Evolutionary conservation across 2,797 vertebrate species (phyloP).

Genomic region (Percopsis omiscomaycus): DNA sequence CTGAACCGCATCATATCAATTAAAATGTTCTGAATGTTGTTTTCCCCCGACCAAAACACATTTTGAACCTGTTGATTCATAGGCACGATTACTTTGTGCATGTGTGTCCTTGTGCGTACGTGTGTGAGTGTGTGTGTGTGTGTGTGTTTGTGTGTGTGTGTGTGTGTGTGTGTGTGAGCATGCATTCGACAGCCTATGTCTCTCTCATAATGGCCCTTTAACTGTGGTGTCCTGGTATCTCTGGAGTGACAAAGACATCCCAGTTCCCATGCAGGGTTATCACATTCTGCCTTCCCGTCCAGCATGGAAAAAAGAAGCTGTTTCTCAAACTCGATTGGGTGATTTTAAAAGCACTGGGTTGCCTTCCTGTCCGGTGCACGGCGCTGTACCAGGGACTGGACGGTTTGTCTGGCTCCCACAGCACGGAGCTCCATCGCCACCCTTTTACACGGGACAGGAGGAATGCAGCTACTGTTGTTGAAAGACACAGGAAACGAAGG

Average conservation of each 20-base stretch:
- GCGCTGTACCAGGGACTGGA: slow-evolving; percentile 28
- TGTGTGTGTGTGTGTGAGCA: slow-evolving; percentile 1
- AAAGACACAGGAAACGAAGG: neutral
- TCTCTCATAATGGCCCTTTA: slow-evolving; percentile 12
- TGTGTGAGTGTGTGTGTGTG: slow-evolving; percentile 3
- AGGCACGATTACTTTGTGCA: slow-evolving; percentile 13
- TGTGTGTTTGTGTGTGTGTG: slow-evolving; percentile 6
- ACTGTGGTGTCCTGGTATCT: slow-evolving; percentile 35
- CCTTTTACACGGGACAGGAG: slow-evolving; percentile 10
- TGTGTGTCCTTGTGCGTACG: neutral
- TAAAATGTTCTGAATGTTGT: slow-evolving; percentile 45
- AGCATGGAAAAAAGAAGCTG: slow-evolving; percentile 42
- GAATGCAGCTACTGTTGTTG: slow-evolving; percentile 5
- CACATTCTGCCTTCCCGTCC: slow-evolving; percentile 53
- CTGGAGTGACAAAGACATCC: slow-evolving; percentile 52
- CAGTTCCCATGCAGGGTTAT: slow-evolving; percentile 67
- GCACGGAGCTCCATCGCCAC: slow-evolving; percentile 15
- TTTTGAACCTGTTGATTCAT: slow-evolving; percentile 46
- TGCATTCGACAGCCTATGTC: neutral
- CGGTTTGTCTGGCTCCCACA: slow-evolving; percentile 14
- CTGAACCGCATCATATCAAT: slow-evolving; percentile 19
- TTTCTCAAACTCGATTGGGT: slow-evolving; percentile 52
- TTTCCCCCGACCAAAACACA: slow-evolving; percentile 51
- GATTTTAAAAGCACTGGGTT: slow-evolving; percentile 39
- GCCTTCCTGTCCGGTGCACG: slow-evolving; percentile 51